Percentiles rank a stretch among this genome's conserved stretches.
These are phyloP conservation scores for Brachionus angularis DNA, from an alignment of 1,140 invertebrate genomes.

Conservation along the genomic window DNA sequence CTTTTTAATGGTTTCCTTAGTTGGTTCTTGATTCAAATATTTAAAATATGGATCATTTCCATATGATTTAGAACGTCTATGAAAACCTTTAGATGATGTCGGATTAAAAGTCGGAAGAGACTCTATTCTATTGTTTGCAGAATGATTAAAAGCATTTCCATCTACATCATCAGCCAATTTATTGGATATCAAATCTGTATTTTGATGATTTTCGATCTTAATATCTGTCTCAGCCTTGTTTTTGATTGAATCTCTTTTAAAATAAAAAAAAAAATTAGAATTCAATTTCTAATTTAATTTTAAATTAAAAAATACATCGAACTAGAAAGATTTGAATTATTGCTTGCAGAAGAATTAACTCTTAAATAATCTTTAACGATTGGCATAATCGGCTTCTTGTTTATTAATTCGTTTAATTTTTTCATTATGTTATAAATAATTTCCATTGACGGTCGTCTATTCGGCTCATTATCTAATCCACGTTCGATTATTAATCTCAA, in stretches of 20 bases:
- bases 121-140: too few species aligned
- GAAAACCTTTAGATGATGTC: too few species aligned
- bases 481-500: not conserved
- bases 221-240: not conserved
- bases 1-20: not conserved
- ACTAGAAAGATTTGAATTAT: too few species aligned
- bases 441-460: conserved; percentile 30
- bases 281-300: too few species aligned
- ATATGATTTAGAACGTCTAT: conserved; percentile 15
- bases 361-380: not conserved
- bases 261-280: not conserved
- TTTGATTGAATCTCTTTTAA: not conserved
- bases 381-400: not conserved
- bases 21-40: not conserved
- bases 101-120: too few species aligned
- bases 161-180: too few species aligned
- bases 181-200: not conserved
- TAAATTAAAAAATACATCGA: too few species aligned
- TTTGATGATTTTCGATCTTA: conserved; percentile 7
- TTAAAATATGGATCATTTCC: not conserved
- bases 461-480: conserved; percentile 13
- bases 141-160: too few species aligned
- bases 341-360: not conserved
- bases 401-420: not conserved
- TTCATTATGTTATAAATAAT: conserved; percentile 17